Evolutionary conservation across 2,888 invertebrate genomes (phyloP), one percentile per base, ranked within the genome.

Genomic region (Tinea pellionella): DNA sequence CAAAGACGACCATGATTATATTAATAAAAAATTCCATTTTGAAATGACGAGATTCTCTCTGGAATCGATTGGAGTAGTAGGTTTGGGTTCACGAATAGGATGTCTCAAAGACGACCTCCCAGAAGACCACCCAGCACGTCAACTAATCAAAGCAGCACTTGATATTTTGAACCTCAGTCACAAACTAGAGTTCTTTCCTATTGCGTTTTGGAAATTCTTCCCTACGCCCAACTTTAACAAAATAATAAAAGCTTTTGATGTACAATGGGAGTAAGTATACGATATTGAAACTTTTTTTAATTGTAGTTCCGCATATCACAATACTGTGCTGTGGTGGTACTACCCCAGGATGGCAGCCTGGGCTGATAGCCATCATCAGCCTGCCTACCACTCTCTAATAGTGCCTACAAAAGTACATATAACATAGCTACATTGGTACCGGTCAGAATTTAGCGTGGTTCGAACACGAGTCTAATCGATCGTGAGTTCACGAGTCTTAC

Each of bases 11-110:
- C 65, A 68, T 15, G 64, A 68, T 0, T 80, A 81, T 65, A 69
- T 83, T 3, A 63, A 74, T 57, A 62, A 72, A 1, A 73, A 90
- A 66, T 89, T 92, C 58, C 70, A 77, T 37, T 72, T 80, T 15
- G 90, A 91, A 74, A 71, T 91, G 16, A 87, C 87, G 37, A 90
- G 89, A 70, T 92, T 91, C 90, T 87, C 90, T 1, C 71, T 92
- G 59, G 92, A 92, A 75, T 90, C 89, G 0, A 66, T 84, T 6
- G 79, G 74, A 0, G 65, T 78, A 43, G 77, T 87, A 0, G 78
- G 72, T 2, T 67, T 87, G 51, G 87, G 85, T 1, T 68, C 77
- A 0, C 71, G 82, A 60, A 63, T 87, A 0, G 83, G 83, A 18
- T 79, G 80, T 62, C 65, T 86, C 1, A 60, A 67, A 16, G 79